A percentile compares a stretch with the other conserved stretches of the same genome.
These are phyloP conservation scores for Helicoverpa zea DNA, from an alignment of 1,140 invertebrate species.

Conservation along the genomic window DNA sequence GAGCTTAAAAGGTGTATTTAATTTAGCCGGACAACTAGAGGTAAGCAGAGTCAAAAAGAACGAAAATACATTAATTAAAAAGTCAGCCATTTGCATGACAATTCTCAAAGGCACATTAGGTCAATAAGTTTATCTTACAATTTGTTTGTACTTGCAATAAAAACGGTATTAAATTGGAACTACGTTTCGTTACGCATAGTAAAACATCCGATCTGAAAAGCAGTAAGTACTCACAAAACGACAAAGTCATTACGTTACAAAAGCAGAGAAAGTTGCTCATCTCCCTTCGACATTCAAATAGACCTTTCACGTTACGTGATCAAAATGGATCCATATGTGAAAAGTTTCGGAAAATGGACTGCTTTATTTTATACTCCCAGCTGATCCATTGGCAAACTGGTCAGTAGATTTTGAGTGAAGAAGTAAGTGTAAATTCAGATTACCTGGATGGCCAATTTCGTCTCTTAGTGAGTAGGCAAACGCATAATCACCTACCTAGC, in stretches of 20 bases:
- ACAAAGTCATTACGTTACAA: slow-evolving; percentile 10
- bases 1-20: neutral
- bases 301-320: neutral
- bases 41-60: neutral
- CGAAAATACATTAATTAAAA: no score
- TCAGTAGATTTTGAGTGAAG: no score
- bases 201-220: neutral
- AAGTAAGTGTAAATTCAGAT: no score
- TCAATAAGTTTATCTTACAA: no score
- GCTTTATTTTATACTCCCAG: neutral
- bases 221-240: neutral
- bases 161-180: neutral
- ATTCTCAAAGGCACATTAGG: no score
- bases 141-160: no score
- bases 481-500: no score
- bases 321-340: neutral
- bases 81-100: no score
- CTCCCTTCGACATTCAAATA: slow-evolving; percentile 5
- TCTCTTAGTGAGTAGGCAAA: no score
- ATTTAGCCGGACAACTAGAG: neutral
- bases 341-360: neutral
- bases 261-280: slow-evolving; percentile 12
- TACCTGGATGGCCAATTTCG: no score
- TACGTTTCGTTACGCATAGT: neutral
- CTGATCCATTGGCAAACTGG: no score